A percentile compares a stretch with the other conserved stretches of the same genome.
phyloP scores from a whole-genome alignment of 2,888 invertebrate genomes.

The Trilocha varians region DNA sequence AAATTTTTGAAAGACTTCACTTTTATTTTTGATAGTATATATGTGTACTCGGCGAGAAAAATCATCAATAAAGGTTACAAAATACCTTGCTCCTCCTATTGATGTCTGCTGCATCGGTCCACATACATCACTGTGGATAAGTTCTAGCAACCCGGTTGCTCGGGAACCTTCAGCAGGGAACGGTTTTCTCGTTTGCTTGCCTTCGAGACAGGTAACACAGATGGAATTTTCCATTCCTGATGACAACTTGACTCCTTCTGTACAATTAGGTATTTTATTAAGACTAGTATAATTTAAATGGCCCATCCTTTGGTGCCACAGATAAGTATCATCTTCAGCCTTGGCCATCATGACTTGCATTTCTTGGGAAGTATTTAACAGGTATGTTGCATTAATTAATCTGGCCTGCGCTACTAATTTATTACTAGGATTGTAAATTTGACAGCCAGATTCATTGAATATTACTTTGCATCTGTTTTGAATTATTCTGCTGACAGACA shows the following conservation, averaged over 20 bases:
- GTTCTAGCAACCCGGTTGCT: constrained; percentile 9
- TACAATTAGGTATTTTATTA: constrained; percentile 11
- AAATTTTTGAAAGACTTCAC: constrained; percentile 7
- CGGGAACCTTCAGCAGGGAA: constrained; percentile 11
- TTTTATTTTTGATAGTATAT: constrained; percentile 13
- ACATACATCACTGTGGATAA: constrained; percentile 16
- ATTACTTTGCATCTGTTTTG: constrained; percentile 5
- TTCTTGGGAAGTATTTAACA: too few relatives aligned
- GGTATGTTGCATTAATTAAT: too few relatives aligned
- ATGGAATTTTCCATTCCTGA: not conserved
- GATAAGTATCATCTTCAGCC: constrained; percentile 2
- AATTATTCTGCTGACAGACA: constrained; percentile 17
- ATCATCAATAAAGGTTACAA: constrained; percentile 16
- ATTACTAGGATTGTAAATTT: too few relatives aligned
- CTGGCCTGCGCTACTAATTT: too few relatives aligned
- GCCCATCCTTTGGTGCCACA: constrained; percentile 15
- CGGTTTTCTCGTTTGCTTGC: constrained; percentile 13
- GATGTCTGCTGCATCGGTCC: constrained; percentile 16
- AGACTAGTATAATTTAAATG: constrained; percentile 16
- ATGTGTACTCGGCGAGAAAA: constrained; percentile 11
- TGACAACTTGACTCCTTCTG: constrained; percentile 11
- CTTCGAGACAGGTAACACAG: constrained; percentile 13
- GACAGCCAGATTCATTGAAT: constrained; percentile 1
- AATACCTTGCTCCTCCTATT: constrained; percentile 16
- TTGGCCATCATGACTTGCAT: too few relatives aligned